Percentiles rank a stretch among this genome's conserved stretches.
phyloP scores from a whole-genome alignment of 1,140 invertebrate species.

The Drosophila watanabei region DNA sequence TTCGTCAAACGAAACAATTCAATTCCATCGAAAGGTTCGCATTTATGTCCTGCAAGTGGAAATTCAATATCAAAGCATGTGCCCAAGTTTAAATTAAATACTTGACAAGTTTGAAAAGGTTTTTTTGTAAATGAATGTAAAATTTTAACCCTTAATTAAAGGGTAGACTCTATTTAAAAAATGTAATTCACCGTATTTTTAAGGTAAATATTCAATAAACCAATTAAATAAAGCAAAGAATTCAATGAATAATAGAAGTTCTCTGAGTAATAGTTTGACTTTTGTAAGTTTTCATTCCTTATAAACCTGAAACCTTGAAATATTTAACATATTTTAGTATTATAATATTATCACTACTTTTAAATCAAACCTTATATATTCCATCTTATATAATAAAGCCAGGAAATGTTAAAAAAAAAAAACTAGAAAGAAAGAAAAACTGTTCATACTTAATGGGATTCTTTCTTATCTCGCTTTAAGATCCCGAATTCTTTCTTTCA shows the following conservation, averaged over 20 bases:
- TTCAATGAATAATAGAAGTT: background rate
- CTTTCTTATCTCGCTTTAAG: conserved; percentile 25
- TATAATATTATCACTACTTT: background rate
- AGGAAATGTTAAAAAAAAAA: conserved; percentile 8
- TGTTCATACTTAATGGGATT: conserved; percentile 44
- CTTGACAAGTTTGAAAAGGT: background rate
- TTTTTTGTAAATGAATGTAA: background rate
- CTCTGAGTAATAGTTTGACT: background rate
- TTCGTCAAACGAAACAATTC: conserved; percentile 6
- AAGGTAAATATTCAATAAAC: background rate
- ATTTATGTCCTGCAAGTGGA: background rate
- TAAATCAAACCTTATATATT: conserved; percentile 5
- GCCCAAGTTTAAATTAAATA: conserved; percentile 8
- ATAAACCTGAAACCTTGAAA: background rate
- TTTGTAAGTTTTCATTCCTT: background rate
- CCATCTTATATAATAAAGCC: conserved; percentile 1
- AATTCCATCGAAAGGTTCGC: background rate
- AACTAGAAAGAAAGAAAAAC: conserved; percentile 6
- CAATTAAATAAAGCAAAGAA: background rate
- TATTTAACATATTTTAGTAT: background rate
- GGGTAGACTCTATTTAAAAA: background rate
- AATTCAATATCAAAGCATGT: conserved; percentile 6
- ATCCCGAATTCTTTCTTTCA: conserved; percentile 3
- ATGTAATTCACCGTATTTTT: background rate
- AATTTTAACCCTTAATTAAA: background rate